Conservation (phyloP, 2,113 vertebrate species). For the Crotalus viridis region DNA sequence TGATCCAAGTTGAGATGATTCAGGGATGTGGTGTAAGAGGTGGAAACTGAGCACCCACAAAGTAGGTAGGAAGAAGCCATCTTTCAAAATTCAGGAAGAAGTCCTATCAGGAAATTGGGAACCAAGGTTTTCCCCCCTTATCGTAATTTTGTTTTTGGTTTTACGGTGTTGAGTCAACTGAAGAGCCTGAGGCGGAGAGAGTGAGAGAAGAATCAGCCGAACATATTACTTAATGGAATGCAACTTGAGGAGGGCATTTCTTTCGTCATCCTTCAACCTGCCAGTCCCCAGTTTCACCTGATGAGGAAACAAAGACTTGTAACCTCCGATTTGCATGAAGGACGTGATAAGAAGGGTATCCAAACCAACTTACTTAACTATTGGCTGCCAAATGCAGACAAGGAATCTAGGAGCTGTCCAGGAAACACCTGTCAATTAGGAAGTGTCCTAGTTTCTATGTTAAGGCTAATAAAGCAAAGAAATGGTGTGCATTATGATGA, state of each 20-base stretch:
- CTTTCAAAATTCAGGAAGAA: not conserved
- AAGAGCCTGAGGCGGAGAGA: not conserved
- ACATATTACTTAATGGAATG: not conserved
- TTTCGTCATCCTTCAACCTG: not conserved
- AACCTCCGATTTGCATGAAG: not conserved
- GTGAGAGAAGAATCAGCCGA: not conserved
- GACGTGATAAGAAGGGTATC: not conserved
- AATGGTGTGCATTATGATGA: not conserved
- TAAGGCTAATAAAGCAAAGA: not conserved
- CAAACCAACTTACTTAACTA: not conserved
- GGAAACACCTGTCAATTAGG: not conserved
- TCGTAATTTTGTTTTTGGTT: not conserved
- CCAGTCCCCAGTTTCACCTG: not conserved
- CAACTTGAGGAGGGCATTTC: not conserved
- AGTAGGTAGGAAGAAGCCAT: not conserved
- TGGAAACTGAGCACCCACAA: not conserved
- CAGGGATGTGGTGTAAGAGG: not conserved
- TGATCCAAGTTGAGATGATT: not conserved
- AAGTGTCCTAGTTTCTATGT: not conserved
- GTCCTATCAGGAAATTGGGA: not conserved
- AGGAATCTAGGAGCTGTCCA: not conserved
- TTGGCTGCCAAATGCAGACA: not conserved
- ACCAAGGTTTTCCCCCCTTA: not conserved
- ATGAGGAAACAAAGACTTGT: conserved; percentile 5
- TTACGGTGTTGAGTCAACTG: not conserved